phyloP scores from a whole-genome alignment of 2,888 invertebrate genomes.

The Drosophila fulvimacula region DNA sequence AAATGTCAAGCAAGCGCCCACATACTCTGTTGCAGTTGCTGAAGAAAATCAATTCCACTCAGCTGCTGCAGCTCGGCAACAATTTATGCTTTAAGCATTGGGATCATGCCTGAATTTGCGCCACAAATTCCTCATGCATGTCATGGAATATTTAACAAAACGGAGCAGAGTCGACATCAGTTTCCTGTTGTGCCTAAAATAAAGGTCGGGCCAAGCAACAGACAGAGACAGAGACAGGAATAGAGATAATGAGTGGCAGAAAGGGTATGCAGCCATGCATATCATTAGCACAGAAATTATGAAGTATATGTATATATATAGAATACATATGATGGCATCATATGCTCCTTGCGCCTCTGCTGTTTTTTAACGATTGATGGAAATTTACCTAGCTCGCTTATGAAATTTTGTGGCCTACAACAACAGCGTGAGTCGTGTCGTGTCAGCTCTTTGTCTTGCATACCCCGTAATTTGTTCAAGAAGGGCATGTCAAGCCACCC shows the following conservation, averaged over 20 bases:
- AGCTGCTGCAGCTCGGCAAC: conserved; percentile 33
- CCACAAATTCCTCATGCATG: conserved; percentile 56
- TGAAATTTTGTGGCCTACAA: background rate
- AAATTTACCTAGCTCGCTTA: conserved; percentile 7
- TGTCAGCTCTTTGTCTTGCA: background rate
- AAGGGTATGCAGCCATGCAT: conserved; percentile 35
- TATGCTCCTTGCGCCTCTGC: conserved; percentile 5
- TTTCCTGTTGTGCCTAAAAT: conserved; percentile 53
- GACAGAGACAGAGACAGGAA: conserved; percentile 6
- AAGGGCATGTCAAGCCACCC: background rate
- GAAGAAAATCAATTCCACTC: conserved; percentile 38
- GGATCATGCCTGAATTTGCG: conserved; percentile 32
- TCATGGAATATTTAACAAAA: conserved; percentile 61
- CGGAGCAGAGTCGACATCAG: conserved; percentile 44
- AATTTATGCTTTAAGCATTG: conserved; percentile 40
- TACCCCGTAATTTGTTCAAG: background rate
- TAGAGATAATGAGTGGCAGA: conserved; percentile 9
- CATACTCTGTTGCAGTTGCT: conserved; percentile 27
- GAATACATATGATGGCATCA: background rate
- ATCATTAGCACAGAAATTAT: conserved; percentile 40
- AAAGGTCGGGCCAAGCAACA: conserved; percentile 16
- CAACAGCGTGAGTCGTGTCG: background rate
- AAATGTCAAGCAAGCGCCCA: conserved; percentile 48
- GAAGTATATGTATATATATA: conserved; percentile 12
- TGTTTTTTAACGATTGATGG: conserved; percentile 24